Evolutionary conservation across 2,113 vertebrate genomes (phyloP).

Genomic region (Taurulus bubalis): DNA sequence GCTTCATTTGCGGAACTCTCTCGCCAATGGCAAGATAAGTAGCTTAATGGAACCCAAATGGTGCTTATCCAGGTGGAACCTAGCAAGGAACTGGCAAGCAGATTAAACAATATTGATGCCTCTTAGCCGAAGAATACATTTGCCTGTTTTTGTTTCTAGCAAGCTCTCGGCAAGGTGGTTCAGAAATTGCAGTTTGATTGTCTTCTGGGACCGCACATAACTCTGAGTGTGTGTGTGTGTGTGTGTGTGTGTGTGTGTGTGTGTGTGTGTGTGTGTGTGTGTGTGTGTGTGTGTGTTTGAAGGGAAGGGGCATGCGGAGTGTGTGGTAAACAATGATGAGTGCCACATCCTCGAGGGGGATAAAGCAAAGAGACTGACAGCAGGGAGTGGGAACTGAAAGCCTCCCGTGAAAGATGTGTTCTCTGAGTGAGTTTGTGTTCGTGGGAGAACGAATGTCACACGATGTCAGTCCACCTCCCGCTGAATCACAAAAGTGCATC

Average conservation of each 20-base stretch:
- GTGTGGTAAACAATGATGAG: slow-evolving; percentile 68
- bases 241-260: slow-evolving; percentile 30
- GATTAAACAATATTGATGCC: slow-evolving; percentile 57
- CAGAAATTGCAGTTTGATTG: slow-evolving; percentile 44
- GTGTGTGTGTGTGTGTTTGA: slow-evolving; percentile 22
- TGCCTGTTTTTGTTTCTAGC: slow-evolving; percentile 41
- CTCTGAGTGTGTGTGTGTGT: slow-evolving; percentile 5
- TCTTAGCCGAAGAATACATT: slow-evolving; percentile 46
- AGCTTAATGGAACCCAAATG: slow-evolving; percentile 49
- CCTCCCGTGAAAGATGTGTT: slow-evolving; percentile 44
- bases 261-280: slow-evolving; percentile 36
- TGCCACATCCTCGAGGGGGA: slow-evolving; percentile 59
- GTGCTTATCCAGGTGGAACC: slow-evolving; percentile 55
- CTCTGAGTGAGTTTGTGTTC: slow-evolving; percentile 1
- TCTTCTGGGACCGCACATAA: slow-evolving; percentile 13
- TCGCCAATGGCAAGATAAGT: slow-evolving; percentile 37
- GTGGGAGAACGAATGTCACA: neutral
- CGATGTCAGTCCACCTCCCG: slow-evolving; percentile 30
- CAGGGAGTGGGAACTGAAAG: slow-evolving; percentile 50
- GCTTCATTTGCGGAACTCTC: slow-evolving; percentile 38
- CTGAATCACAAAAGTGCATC: slow-evolving; percentile 37
- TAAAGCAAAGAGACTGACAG: slow-evolving; percentile 51
- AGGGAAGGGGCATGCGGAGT: slow-evolving; percentile 21
- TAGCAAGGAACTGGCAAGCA: slow-evolving; percentile 37
- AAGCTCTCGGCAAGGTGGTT: slow-evolving; percentile 42